phyloP scores from a whole-genome alignment of 2,797 vertebrate species.

The Myripristis murdjan region DNA sequence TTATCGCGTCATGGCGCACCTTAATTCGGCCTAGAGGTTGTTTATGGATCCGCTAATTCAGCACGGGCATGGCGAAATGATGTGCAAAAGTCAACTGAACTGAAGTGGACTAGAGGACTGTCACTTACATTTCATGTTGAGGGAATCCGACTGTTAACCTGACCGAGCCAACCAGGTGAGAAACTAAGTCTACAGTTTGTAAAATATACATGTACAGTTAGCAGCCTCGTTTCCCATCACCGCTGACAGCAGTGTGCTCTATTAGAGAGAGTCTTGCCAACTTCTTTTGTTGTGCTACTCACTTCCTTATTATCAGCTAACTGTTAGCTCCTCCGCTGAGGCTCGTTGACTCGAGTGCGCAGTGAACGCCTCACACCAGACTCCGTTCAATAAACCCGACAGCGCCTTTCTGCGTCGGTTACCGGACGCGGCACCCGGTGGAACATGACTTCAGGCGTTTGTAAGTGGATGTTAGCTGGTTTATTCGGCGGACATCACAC shows the following conservation, averaged over 20 bases:
- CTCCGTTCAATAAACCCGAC: too few relatives aligned
- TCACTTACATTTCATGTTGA: conserved; percentile 51
- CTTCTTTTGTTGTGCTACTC: conserved; percentile 58
- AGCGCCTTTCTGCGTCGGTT: too few relatives aligned
- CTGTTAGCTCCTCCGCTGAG: not conserved
- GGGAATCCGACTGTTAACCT: conserved; percentile 22
- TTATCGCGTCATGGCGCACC: conserved; percentile 42
- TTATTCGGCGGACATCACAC: not conserved
- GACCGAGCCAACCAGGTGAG: conserved; percentile 51
- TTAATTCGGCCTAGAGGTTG: conserved; percentile 1
- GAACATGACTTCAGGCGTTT: rapidly evolving
- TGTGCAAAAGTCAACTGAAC: conserved; percentile 24
- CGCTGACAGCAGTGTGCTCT: conserved; percentile 10
- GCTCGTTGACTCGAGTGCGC: too few relatives aligned
- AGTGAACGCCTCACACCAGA: conserved; percentile 2
- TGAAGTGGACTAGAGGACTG: conserved; percentile 45
- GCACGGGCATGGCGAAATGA: conserved; percentile 48
- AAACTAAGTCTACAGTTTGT: too few relatives aligned
- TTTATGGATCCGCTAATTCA: conserved; percentile 44
- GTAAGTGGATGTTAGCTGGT: rapidly evolving
- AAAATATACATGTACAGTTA: too few relatives aligned
- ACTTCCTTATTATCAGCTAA: conserved; percentile 74
- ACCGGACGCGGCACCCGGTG: too few relatives aligned
- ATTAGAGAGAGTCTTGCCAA: conserved; percentile 1
- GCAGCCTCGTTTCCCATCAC: too few relatives aligned